Base-by-base conservation (phyloP, 1,140 invertebrate genomes). In the Druon quercuslanigerum region DNA sequence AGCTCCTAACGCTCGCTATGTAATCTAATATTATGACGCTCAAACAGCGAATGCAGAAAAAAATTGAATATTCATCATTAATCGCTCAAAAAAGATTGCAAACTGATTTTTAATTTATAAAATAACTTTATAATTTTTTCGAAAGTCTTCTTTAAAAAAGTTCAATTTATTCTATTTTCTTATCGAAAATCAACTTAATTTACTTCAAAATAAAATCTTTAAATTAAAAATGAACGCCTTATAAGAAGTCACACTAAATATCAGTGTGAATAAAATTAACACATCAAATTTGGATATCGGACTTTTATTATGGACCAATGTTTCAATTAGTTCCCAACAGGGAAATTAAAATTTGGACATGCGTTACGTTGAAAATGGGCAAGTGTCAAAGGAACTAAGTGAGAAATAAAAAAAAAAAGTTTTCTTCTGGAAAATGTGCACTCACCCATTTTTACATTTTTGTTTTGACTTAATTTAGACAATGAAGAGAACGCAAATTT, bases 281-380 rank as follows among this genome's bases (percentile, higher is more conserved):
- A 72, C 56, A 20, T 60, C 12, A 14, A 79, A 77, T 81, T 75
- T 86, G 83, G 87, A 86, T 86, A 87, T 86, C 85, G 83, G 84
- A 87, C 82, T 87, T 89, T 89, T 87, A 88, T 89, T 89, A 80
- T 84, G 83, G 83, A 87, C 84, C 77, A 79, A 83, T 84, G 79
- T 66, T 73, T 78, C 75, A 82, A 81, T 76, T 86, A 75, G 80
- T 85, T 83, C 66, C 66, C 74, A 78, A 76, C 79, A 74, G 78
- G 73, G 81, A 79, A 83, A 84, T 80, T 81, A 79, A 79, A 81
- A 82, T 83, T 79, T 83, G 72, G 60, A 84, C 83, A 83, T 83
- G 80, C 83, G 73, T 75, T 82, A 51, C 54, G 52, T 75, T 57
- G 50, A 75, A 83, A 83, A 82, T 83, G 78, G 78, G 80, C 73